Evolutionary conservation across 2,888 invertebrate genomes (phyloP), one percentile per base, ranked within the genome.

Genomic region (Yponomeuta evonymella): DNA sequence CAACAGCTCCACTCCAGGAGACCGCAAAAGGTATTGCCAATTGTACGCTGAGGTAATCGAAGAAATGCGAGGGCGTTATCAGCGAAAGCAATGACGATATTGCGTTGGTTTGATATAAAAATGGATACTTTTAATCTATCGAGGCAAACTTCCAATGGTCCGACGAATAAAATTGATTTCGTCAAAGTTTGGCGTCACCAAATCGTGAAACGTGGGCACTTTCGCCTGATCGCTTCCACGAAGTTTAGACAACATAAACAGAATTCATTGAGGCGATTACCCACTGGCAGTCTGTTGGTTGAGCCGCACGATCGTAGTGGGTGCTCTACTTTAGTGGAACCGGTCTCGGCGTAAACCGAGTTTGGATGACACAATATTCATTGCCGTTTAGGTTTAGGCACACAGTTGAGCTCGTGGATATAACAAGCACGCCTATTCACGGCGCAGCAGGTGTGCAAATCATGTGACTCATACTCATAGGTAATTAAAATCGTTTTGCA

Each of bases 341-440:
- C 77, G 78, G 81, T 80, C 78, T 73, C 71, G 71, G 73, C 75
- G 74, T 74, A 76, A 75, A 75, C 74, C 75, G 69, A 5, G 43
- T 43, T 43, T 67, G 73, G 75, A 80, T 79, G 79, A 77, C 77
- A 77, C 75, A 81, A 80, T 77, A 78, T 76, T 79, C 75, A 70
- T 70, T 64, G 70, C 70, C 70, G 48, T 70, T 70, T 70, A 62
- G 29, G 48, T 70, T 70, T 70, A 62, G 29, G 48, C 62, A 33
- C 43, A 29, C 36, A 30, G 10, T 65, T 36, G 23, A 23, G 29
- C 58, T 29, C 10, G 62, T 64, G 15, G 15, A 58, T 58, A 15
- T 43, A 70, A 11, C 29, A 64, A 58, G 51, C 69, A 0, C 9
- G 69, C 43, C 48, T 64, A 12, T 65, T 43, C 64, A 70, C 62